Evolutionary conservation across 2,888 invertebrate genomes (phyloP).

Genomic region (Thysanoteuthis rhombus): DNA sequence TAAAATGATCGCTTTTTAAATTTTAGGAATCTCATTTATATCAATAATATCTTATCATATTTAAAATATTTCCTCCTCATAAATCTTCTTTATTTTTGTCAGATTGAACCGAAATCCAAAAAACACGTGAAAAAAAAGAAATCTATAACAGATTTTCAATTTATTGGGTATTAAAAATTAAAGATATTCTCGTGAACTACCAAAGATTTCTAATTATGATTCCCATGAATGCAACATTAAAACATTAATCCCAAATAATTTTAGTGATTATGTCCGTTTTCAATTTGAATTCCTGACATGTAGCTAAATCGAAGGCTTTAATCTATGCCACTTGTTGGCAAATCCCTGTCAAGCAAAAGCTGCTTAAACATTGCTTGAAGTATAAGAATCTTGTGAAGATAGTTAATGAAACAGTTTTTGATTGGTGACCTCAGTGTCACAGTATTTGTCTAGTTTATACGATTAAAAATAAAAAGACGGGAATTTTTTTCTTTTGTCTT

Average conservation of each 20-base stretch:
- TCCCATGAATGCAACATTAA: background rate
- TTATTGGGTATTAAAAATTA: background rate
- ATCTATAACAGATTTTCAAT: background rate
- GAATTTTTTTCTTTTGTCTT: background rate
- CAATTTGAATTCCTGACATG: background rate
- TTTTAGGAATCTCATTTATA: no score
- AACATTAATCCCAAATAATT: background rate
- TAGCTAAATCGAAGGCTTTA: background rate
- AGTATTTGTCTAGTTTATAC: background rate
- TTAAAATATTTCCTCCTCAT: background rate
- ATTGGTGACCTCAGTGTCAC: background rate
- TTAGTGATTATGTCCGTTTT: background rate
- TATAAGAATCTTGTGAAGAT: background rate
- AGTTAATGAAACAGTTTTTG: background rate
- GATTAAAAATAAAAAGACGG: background rate
- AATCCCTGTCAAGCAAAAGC: background rate
- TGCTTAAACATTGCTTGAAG: background rate
- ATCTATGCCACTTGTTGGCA: background rate
- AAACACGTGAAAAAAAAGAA: background rate
- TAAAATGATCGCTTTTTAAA: no score
- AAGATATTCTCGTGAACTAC: background rate
- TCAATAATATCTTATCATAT: background rate
- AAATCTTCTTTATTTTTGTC: background rate
- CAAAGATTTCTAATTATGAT: background rate
- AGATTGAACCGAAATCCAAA: background rate